Base-by-base conservation (phyloP, 2,113 vertebrate genomes). In the Notiomystis cincta region DNA sequence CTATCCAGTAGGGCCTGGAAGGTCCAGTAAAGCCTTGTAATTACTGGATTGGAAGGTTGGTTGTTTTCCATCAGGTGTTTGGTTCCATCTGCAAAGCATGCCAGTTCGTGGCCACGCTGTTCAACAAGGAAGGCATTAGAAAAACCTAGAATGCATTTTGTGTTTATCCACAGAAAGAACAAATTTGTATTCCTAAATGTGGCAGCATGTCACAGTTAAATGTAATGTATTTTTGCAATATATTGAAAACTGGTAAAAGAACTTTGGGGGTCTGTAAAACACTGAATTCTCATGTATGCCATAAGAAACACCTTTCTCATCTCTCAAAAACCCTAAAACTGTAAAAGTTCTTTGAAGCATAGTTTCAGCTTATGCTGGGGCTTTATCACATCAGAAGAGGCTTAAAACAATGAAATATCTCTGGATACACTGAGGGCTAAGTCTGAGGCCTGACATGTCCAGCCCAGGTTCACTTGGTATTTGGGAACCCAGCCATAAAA, bases 51-150 rank as follows among this genome's bases (percentile, higher is more conserved):
- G 51, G 67, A 86, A 58, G 76, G 5, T 2, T 8, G 0, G 5
- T 40, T 85, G 62, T 15, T 62, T 37, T 82, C 16, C 90, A 51
- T 37, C 77, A 97, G 78, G 50, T 78, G 60, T 24, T 89, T 11
- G 1, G 92, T 96, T 77, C 96, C 96, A 61, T 97, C 62, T 58
- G 77, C 91, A 42, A 97, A 93, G 51, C 97, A 97, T 12, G 94
- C 31, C 62, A 96, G 33, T 30, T 96, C 96, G 0, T 96, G 84
- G 38, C 90, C 94, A 16, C 14, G 62, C 96, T 97, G 96, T 80
- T 37, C 40, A 82, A 82, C 0, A 6, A 44, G 79, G 33, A 71
- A 54, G 19, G 30, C 15, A 3, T 93, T 47, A 75, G 56, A 33
- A 60, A 48, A 82, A 77, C 15, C 13, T 35, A 78, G 33, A 62